A percentile compares a stretch with the other conserved stretches of the same genome.
Evolutionary conservation across 2,888 invertebrate genomes (phyloP).

Genomic region (Pollenia griseotomentosa): DNA sequence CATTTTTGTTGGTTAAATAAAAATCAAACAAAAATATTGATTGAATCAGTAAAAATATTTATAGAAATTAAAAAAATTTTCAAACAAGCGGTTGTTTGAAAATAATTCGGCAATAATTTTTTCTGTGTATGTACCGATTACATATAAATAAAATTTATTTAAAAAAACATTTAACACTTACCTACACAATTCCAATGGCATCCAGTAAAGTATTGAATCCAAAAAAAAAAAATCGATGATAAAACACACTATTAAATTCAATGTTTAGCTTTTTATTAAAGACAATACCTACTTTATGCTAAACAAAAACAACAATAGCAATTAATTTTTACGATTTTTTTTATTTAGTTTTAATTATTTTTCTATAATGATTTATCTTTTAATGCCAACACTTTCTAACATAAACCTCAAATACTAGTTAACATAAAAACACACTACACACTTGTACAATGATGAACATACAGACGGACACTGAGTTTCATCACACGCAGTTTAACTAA

Average conservation of each 20-base stretch:
- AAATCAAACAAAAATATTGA: no score
- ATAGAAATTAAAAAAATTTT: no score
- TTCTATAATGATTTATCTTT: conserved; percentile 42
- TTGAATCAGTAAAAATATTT: no score
- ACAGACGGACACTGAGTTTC: not conserved
- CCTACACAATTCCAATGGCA: no score
- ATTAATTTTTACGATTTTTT: conserved; percentile 18
- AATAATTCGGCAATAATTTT: no score
- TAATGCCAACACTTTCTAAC: conserved; percentile 35
- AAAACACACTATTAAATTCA: conserved; percentile 15
- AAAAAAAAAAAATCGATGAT: not conserved
- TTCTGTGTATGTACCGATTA: no score
- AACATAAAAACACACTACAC: not conserved
- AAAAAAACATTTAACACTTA: no score
- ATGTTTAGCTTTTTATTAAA: conserved; percentile 15
- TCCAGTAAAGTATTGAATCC: no score
- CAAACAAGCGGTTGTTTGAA: no score
- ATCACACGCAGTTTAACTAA: not conserved
- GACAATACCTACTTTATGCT: conserved; percentile 16
- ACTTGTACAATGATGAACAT: not conserved
- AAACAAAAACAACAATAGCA: conserved; percentile 22
- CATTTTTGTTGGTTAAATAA: no score
- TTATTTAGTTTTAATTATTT: conserved; percentile 7
- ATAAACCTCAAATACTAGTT: not conserved
- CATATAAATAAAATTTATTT: no score